phyloP scores from a whole-genome alignment of 2,797 vertebrate genomes.

The Sebastes trivittatus region DNA sequence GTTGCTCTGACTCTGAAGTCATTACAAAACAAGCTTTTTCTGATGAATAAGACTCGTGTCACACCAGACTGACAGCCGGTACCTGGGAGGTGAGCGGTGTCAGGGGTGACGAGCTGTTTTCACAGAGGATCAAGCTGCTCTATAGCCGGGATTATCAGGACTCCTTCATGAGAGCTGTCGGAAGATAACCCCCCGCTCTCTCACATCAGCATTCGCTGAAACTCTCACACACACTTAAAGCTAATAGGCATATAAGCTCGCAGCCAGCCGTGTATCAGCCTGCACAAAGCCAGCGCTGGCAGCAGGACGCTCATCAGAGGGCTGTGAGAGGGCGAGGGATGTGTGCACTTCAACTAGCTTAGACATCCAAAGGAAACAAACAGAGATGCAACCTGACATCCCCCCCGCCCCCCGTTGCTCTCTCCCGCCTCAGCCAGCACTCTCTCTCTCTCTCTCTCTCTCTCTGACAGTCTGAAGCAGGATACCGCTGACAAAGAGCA shows the following conservation, averaged over 20 bases:
- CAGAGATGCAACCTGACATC: constrained; percentile 31
- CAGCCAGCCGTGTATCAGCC: not conserved
- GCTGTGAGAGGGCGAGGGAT: constrained; percentile 16
- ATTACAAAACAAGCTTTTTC: constrained; percentile 1
- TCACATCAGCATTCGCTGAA: constrained; percentile 37
- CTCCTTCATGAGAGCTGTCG: constrained; percentile 42
- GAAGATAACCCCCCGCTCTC: constrained; percentile 35
- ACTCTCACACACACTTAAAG: constrained; percentile 8
- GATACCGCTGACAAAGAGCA: not conserved
- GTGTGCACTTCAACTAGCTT: constrained; percentile 34
- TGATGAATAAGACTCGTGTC: constrained; percentile 8
- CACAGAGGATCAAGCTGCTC: constrained; percentile 28
- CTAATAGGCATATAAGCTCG: constrained; percentile 27
- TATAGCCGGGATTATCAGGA: constrained; percentile 41
- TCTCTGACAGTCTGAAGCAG: not conserved
- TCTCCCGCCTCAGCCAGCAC: not conserved
- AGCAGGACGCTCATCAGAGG: constrained; percentile 31
- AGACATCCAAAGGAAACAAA: constrained; percentile 49
- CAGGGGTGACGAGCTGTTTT: constrained; percentile 16
- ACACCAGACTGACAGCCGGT: constrained; percentile 11
- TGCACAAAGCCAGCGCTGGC: constrained; percentile 27
- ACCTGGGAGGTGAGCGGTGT: constrained; percentile 34
- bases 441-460: no score
- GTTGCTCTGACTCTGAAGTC: not conserved
- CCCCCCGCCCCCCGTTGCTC: not conserved